Evolutionary conservation across 2,888 invertebrate species (phyloP).

Genomic region (Nineta flava): DNA sequence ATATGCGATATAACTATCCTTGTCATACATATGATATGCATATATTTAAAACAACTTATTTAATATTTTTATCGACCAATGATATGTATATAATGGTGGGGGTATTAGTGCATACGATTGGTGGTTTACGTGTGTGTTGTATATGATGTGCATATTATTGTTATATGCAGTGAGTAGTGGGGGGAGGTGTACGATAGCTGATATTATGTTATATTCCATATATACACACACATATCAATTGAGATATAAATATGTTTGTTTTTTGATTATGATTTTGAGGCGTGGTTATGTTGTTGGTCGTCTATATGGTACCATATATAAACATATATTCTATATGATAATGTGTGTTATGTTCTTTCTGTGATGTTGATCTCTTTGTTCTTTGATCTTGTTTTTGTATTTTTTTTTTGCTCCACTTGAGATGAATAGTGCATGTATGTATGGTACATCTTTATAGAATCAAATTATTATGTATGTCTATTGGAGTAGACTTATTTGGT

Average conservation of each 20-base stretch:
- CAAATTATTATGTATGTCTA: too few relatives aligned
- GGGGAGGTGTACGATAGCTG: too few relatives aligned
- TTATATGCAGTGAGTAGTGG: too few relatives aligned
- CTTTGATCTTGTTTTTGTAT: too few relatives aligned
- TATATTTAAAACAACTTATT: conserved; percentile 13
- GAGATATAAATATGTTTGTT: conserved; percentile 33
- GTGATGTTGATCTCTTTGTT: too few relatives aligned
- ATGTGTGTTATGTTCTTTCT: too few relatives aligned
- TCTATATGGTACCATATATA: too few relatives aligned
- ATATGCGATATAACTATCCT: not conserved
- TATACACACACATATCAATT: conserved; percentile 21
- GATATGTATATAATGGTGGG: conserved; percentile 21
- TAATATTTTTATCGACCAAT: conserved; percentile 20
- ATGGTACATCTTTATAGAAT: too few relatives aligned
- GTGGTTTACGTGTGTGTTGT: conserved; percentile 17
- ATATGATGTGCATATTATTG: not conserved
- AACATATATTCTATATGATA: too few relatives aligned
- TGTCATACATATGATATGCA: not conserved
- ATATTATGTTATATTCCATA: conserved; percentile 2
- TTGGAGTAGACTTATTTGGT: too few relatives aligned
- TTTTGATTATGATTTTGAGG: conserved; percentile 21
- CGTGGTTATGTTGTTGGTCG: conserved; percentile 14
- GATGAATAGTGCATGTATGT: too few relatives aligned
- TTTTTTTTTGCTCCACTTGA: too few relatives aligned
- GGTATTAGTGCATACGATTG: conserved; percentile 14